Evolutionary conservation across 2,113 vertebrate species (phyloP), one percentile per base, ranked within the genome.

Genomic region (Eptesicus fuscus): DNA sequence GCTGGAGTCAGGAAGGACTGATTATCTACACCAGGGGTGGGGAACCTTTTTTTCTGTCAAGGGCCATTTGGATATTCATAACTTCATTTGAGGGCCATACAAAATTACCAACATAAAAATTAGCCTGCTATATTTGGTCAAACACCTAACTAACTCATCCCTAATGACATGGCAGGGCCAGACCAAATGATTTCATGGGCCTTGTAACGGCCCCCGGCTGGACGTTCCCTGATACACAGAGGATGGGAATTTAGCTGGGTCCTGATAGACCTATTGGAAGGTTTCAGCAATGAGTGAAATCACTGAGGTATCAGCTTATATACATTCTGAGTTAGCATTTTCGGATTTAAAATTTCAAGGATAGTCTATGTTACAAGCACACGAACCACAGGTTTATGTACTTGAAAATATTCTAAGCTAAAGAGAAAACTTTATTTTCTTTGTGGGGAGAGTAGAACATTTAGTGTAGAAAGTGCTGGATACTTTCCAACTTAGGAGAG

Each of bases 371-470:
- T 63, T 30, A 18, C 10, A 78, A 70, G 13, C 30, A 63, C 25
- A 44, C 1, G 5, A 44, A 76, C 9, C 51, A 61, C 14, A 28
- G 49, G 51, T 76, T 44, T 69, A 51, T 37, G 20, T 16, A 53
- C 51, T 71, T 76, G 4, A 53, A 70, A 77, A 35, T 70, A 82
- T 14, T 79, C 53, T 67, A 59, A 91, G 61, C 17, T 20, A 5
- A 37, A 22, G 79, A 65, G n/a, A 56, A 89, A 44, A 51, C 17
- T 16, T 63, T 59, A 16, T 51, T 32, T 17, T 67, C 71, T 61
- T 37, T 35, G 1, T 9, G 12, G 2, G 0, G 6, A 2, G 51
- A 1, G 23, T 59, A 56, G 4, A 18, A 40, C 14, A 20, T 30
- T 49, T 74, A 30, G 23, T 51, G 7, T 40, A 73, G n/a, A 89